Base-by-base conservation (phyloP, 1,140 invertebrate genomes). In the Tetramorium parvispinum region DNA sequence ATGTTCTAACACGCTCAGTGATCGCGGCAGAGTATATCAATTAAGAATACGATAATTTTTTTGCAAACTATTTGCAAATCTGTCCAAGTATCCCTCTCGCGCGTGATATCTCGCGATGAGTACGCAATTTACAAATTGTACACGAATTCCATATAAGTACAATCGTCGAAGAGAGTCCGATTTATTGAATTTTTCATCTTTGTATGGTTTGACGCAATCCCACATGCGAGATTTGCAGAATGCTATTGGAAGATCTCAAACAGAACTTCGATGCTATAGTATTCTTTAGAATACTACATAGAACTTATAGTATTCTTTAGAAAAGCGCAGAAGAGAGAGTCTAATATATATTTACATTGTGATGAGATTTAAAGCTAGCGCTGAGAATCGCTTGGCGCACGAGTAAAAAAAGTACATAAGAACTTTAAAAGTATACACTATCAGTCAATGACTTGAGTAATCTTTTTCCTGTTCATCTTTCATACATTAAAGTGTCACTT, bases 61-160 rank as follows among this genome's bases (percentile, higher is more conserved):
- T 83, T 46, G 55, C 53, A 71, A 57, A 46, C 11, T 79, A 53
- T 82, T 71, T 71, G 65, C 79, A 81, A 70, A 81, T 73, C 13
- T 73, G n/a, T 73, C 18, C 53, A 32, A 49, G 21, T 55, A 71
- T 82, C 16, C 18, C 27, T n/a, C 7, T 37, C 68, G 18, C 40
- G 61, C 10, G 24, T 16, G 5, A 66, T 40, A 43, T 11, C 24
- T 43, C 53, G 18, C 51, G 79, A 57, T 6, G 53, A 83, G 18
- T 21, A 32, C 53, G 16, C 66, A 73, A 73, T 83, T 73, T 83
- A 83, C 79, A 83, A 83, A 83, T 73, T 83, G 40, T 83, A 83
- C 79, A 73, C n/a, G 40, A 53, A 83, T 83, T 53, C 21, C 43
- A 49, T 27, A 46, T 46, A 68, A 21, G 66, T 40, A 55, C 24